Evolutionary conservation across 64 coral and sea anemone genomes (phyloP), one percentile per base, ranked within the genome.

Genomic region (Orbicella faveolata): DNA sequence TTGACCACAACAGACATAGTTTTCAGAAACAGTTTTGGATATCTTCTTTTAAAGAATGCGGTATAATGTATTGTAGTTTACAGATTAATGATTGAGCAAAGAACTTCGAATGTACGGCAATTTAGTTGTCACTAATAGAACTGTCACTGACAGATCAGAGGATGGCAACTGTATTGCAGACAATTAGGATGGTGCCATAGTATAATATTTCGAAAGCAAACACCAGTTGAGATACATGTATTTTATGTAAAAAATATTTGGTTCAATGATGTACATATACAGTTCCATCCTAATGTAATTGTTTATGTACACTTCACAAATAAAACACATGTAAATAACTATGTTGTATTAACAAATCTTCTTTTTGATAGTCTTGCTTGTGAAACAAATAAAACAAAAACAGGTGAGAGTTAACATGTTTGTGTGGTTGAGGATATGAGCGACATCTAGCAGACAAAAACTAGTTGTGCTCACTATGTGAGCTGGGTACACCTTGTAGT

Each of bases 391-490:
- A 57, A 57, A 57, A 53, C 52, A 6, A 57, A 57, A 57, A 57
- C 8, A 57, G 3, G 54, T 0, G 10, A 57, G 13, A 57, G 13
- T 11, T 9, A 11, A 57, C 54, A 57, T 57, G 54, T 41, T 41
- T 57, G 54, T 57, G 54, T 57, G 54, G 8, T 10, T 57, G 54
- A 57, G 54, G 54, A 57, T 57, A 57, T 57, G 54, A 57, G 2
- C 13, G 0, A 57, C 54, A 57, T 14, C 8, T 14, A 20, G 66
- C 3, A 25, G 7, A 69, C 19, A 57, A 81, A 62, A 34, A 1
- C 17, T 67, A 67, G 62, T 68, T 83, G 9, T 70, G 63, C 36
- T 41, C 82, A 52, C 36, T 26, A 51, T 84, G 82, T 52, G 82
- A 84, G 39, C 39, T 41, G 3, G 82, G 63, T 4, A 84, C 65